Evolutionary conservation across 1,140 invertebrate species (phyloP), one percentile per base, ranked within the genome.

Genomic region (Babylonia areolata): DNA sequence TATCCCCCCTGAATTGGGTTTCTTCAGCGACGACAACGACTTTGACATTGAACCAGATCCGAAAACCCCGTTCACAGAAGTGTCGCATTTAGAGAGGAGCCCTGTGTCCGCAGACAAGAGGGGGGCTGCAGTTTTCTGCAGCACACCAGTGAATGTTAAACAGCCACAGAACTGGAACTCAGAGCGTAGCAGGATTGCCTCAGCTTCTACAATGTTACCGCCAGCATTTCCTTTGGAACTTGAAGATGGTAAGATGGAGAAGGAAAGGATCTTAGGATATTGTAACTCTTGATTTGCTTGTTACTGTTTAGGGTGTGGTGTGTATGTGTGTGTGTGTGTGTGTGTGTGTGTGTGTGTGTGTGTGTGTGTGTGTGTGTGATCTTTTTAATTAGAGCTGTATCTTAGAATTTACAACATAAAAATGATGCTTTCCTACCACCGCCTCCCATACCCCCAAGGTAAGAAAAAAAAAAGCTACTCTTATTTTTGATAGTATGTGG

Each of bases 61-160:
- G 31, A 3, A n/a, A 58, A n/a, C 31, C 17, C 79, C 46, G 5
- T 15, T 35, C 31, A 28, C 46, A 46, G 28, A n/a, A 37, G 51
- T 51, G 31, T 54, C 39, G 0, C 39, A 79, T 20, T 20, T 83
- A 20, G 31, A 31, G 15, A 73, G 33, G 37, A 71, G 15, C 23
- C 64, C 58, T 75, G 39, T 39, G 35, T 31, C 23, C 6, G 35
- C 2, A 35, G 37, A 73, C 28, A 71, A 69, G 82, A n/a, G 23
- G 35, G 40, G 17, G 20, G 11, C 69, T 3, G 33, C 11, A 6
- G 28, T 75, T 31, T 84, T 40, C 39, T 84, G 82, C 40, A 84
- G 82, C 40, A 84, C 82, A 11, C 82, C 82, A 46, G 64, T 75
- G 20, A 84, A 64, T 28, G 46, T 20, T 17, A 82, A 37, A 37